Base-by-base conservation (phyloP, 2,888 invertebrate genomes). In the Rugalucina vietnamica region DNA sequence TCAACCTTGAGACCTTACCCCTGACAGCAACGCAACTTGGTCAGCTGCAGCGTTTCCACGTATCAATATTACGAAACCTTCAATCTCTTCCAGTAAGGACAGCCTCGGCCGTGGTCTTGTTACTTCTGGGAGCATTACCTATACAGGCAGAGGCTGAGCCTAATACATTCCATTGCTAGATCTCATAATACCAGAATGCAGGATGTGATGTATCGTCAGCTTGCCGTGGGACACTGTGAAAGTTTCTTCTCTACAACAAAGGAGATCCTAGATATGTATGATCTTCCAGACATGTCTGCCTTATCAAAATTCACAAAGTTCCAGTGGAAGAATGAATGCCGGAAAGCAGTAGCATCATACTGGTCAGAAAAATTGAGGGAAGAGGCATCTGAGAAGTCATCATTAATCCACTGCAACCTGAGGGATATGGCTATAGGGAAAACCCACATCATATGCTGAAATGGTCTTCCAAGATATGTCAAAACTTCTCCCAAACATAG, bases 61-160 rank as follows among this genome's bases (percentile, higher is more conserved):
- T n/a, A n/a, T n/a, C n/a, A n/a, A n/a, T n/a, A n/a, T n/a, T n/a
- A n/a, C n/a, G n/a, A n/a, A 36, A 57, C 18, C 1, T 60, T 10
- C 73, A 79, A 29, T 57, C 73, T 5, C 37, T 73, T 27, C 72
- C 73, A 32, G 54, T 37, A 1, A 54, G 79, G 32, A 79, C 79
- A 60, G 54, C 79, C 1, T 36, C 70, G 5, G 1, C 39, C 12
- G 65, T 37, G 29, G 79, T 73, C 1, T 39, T 60, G 12, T n/a
- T 78, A 4, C 54, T 78, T 18, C 29, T 78, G 18, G 76, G 76
- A 57, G 65, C 60, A 8, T 29, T 60, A 27, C 60, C 60, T 24
- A 27, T 65, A 12, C 34, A 36, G 2, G 79, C 60, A n/a, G 73
- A 73, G 60, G 37, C 34, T 60, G 0, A 73, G 73, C 27, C 73